Base-by-base conservation (phyloP, 2,113 vertebrate species). In the Eptesicus fuscus region DNA sequence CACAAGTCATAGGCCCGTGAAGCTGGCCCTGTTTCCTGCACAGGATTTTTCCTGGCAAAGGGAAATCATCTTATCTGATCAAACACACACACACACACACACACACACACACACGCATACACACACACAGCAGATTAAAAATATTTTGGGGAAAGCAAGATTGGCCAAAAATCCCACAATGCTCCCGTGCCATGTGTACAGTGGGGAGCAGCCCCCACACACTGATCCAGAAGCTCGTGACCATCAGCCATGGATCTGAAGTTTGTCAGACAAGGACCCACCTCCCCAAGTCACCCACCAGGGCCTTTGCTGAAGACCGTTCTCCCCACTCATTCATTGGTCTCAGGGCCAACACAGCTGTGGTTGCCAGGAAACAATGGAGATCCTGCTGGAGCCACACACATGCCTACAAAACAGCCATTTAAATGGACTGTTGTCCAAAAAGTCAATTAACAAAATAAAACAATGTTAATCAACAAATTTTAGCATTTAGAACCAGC, bases 401-500 rank as follows among this genome's bases (percentile, higher is more conserved):
- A 44, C 7, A 79, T 73, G 44, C 88, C 73, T 93, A 96, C 84
- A 93, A 96, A 93, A 90, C 37, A 93, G 28, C 83, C 73, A 85
- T 92, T 83, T 56, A 47, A 95, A 95, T 90, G 16, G 59, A 80
- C 53, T 87, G 80, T 83, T 94, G 44, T 94, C 65, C 53, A 70
- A 94, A 95, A 94, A 67, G 92, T 95, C 95, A 96, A 78, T 93
- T 95, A 95, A 56, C 42, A 40, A 90, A 92, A 92, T 69, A 90
- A 94, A 97, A 78, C 83, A 87, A 84, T 14, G 88, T 88, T 90
- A 92, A 92, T 92, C 95, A 93, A 95, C 67, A 92, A 96, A 95
- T 76, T 77, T 83, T 87, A 90, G 71, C 84, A 56, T 90, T 94
- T 80, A 90, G 37, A 95, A 83, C 76, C 90, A 69, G 67, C 84